These are phyloP conservation scores for Poecilia picta DNA, from an alignment of 2,797 vertebrate genomes.

Conservation along the genomic window DNA sequence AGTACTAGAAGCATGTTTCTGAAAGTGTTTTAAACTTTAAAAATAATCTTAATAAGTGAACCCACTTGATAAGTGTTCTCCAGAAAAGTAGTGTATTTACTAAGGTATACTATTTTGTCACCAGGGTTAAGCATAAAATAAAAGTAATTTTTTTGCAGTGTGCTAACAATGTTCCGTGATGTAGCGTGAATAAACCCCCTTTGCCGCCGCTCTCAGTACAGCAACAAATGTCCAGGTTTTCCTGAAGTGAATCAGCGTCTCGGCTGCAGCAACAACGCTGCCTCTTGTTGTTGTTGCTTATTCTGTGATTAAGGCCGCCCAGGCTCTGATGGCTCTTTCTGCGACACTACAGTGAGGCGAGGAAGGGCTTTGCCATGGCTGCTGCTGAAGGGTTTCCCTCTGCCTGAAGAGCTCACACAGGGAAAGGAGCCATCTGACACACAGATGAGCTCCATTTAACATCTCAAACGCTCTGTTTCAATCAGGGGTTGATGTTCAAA, in stretches of 20 bases:
- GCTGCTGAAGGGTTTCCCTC: conserved; percentile 63
- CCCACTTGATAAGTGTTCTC: no score
- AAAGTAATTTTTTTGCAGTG: not conserved
- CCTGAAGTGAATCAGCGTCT: not conserved
- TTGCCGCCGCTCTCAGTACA: not conserved
- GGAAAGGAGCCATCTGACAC: conserved; percentile 3
- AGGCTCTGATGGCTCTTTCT: conserved; percentile 18
- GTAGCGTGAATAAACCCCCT: not conserved
- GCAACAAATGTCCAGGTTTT: not conserved
- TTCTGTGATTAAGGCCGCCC: conserved; percentile 10
- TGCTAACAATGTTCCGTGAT: not conserved
- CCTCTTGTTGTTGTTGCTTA: conserved; percentile 12
- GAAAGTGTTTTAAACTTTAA: no score
- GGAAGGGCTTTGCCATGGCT: conserved; percentile 46
- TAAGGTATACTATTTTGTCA: no score
- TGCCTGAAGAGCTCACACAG: conserved; percentile 36
- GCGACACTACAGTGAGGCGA: conserved; percentile 9
- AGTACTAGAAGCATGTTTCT: no score
- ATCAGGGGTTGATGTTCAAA: conserved; percentile 48
- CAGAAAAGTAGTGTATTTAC: no score
- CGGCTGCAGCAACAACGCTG: not conserved
- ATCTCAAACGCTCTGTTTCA: conserved; percentile 44
- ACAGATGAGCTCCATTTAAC: conserved; percentile 47
- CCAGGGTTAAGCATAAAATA: not conserved
- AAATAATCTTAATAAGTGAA: no score